Evolutionary conservation across 2,797 vertebrate genomes (phyloP).

Genomic region (Neosilurus mollespiculum): DNA sequence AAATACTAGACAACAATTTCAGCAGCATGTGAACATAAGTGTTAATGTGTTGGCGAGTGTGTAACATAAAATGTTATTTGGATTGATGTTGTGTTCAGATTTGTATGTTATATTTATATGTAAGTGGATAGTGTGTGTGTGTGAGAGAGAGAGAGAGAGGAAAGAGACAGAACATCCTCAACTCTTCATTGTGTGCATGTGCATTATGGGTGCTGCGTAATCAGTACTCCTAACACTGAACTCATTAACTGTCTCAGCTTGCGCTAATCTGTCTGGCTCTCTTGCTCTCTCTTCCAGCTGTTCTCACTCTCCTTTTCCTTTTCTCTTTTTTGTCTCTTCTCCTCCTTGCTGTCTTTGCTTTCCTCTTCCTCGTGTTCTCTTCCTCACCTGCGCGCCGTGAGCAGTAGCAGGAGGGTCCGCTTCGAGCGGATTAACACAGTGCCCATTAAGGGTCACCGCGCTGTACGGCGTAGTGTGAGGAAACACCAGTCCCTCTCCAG

Average conservation of each 20-base stretch:
- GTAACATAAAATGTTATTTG: too few species aligned
- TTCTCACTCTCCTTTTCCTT: constrained; percentile 67
- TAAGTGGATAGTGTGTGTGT: not conserved
- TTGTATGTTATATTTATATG: not conserved
- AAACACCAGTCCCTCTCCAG: constrained; percentile 90
- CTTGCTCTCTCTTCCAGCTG: constrained; percentile 59
- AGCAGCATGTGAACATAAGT: not conserved
- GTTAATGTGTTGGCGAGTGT: not conserved
- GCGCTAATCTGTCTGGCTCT: constrained; percentile 56
- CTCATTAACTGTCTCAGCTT: constrained; percentile 12
- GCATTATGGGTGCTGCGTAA: not conserved
- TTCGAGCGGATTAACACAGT: constrained; percentile 95
- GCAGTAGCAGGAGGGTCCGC: constrained; percentile 90
- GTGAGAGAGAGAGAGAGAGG: not conserved
- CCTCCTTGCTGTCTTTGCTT: not conserved
- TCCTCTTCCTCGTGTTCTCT: constrained; percentile 2
- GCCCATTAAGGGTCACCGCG: constrained; percentile 83
- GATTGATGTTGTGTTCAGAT: not conserved
- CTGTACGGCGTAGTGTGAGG: constrained; percentile 82
- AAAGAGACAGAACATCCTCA: too few species aligned
- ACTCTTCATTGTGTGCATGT: constrained; percentile 16
- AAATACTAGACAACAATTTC: not conserved
- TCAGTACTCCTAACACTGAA: not conserved
- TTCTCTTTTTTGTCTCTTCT: constrained; percentile 36
- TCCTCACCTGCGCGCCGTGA: constrained; percentile 52